A percentile compares a stretch with the other conserved stretches of the same genome.
These are phyloP conservation scores for Pangasius krempfi DNA, from an alignment of 2,797 vertebrate species.

Conservation along the genomic window DNA sequence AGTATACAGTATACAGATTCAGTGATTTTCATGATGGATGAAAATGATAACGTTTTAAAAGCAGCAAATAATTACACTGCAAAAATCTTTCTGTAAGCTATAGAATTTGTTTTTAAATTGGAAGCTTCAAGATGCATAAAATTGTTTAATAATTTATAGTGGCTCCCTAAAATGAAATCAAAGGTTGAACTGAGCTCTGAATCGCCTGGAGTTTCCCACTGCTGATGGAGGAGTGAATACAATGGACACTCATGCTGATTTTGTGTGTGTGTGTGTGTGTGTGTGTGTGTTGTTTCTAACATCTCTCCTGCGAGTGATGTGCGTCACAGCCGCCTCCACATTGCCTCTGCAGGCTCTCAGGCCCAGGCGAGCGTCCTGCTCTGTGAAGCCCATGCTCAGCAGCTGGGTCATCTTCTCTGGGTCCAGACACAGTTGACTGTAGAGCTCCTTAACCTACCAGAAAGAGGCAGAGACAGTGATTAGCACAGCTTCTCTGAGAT, in stretches of 20 bases:
- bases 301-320: constrained; percentile 85
- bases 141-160: not conserved
- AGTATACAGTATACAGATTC: too few relatives aligned
- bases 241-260: not conserved
- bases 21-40: not conserved
- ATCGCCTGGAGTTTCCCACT: not conserved
- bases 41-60: not conserved
- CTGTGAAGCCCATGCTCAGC: constrained; percentile 82
- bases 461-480: not conserved
- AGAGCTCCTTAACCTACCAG: constrained; percentile 81
- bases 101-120: not conserved
- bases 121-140: not conserved
- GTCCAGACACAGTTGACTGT: constrained; percentile 80
- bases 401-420: constrained; percentile 81
- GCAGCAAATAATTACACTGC: not conserved
- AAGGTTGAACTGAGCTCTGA: not conserved
- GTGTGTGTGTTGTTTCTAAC: constrained; percentile 72
- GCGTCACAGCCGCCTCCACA: constrained; percentile 79
- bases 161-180: not conserved
- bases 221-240: not conserved
- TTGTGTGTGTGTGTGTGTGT: constrained; percentile 10
- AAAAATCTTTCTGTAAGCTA: not conserved
- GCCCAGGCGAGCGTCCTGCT: constrained; percentile 89
- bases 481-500: not conserved
- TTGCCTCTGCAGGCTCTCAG: constrained; percentile 88